Evolutionary conservation across 2,888 invertebrate genomes (phyloP).

Genomic region (Stenoptilia bipunctidactyla): DNA sequence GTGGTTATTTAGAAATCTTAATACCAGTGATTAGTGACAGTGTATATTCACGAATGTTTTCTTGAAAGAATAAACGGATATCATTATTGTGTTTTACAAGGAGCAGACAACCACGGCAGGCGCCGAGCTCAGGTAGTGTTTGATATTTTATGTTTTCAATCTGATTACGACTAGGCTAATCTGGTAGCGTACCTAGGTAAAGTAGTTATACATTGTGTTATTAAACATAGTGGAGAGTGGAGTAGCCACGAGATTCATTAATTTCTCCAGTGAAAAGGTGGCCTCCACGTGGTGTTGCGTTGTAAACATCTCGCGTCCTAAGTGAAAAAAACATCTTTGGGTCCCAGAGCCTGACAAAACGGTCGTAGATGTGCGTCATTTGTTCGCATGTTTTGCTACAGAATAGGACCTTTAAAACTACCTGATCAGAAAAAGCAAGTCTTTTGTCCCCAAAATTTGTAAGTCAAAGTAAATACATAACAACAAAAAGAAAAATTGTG

Average conservation of each 20-base stretch:
- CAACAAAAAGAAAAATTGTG: no score
- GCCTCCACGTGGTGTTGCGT: not conserved
- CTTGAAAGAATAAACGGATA: not conserved
- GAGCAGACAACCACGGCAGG: conserved; percentile 50
- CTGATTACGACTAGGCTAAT: conserved; percentile 40
- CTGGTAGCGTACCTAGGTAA: conserved; percentile 17
- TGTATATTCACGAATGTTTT: conserved; percentile 19
- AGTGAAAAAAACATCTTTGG: no score
- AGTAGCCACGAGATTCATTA: no score
- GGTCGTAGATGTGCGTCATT: no score
- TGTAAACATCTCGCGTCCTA: not conserved
- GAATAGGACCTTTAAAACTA: no score
- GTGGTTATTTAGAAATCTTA: conserved; percentile 23
- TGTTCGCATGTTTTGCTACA: no score
- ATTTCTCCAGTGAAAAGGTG: not conserved
- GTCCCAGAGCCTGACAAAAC: no score
- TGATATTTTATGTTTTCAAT: conserved; percentile 43
- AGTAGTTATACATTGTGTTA: no score
- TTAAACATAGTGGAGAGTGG: no score
- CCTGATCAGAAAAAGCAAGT: no score
- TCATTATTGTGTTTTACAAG: conserved; percentile 30
- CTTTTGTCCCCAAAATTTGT: no score
- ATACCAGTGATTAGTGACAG: conserved; percentile 37
- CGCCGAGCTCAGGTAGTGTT: conserved; percentile 62
- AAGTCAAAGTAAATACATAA: no score